A percentile compares a stretch with the other conserved stretches of the same genome.
Evolutionary conservation across 2,113 vertebrate genomes (phyloP).

Genomic region (Pseudopipra pipra): DNA sequence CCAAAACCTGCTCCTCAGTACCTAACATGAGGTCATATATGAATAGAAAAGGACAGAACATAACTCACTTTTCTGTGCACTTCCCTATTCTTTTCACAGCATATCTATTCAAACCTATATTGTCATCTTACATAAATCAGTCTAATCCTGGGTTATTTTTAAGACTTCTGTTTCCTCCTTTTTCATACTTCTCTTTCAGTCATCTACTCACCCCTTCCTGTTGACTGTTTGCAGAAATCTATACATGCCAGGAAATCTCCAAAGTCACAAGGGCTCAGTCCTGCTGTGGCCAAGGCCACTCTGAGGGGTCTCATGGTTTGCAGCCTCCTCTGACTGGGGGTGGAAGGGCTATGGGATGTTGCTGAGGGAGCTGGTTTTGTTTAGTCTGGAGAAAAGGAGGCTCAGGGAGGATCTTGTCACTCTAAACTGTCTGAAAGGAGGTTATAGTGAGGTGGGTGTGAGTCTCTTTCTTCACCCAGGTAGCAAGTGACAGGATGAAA

Average conservation of each 20-base stretch:
- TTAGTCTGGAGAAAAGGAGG: neutral
- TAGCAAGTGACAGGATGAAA: neutral
- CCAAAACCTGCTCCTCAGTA: neutral
- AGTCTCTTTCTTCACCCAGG: neutral
- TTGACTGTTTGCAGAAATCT: neutral
- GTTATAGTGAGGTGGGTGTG: neutral
- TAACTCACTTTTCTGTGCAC: neutral
- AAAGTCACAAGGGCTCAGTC: neutral
- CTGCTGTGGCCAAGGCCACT: neutral
- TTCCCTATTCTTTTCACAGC: neutral
- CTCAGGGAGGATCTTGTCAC: accelerated
- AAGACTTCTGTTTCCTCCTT: neutral
- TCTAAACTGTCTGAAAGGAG: neutral
- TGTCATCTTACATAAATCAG: neutral
- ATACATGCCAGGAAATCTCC: neutral
- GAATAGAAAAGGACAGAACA: neutral
- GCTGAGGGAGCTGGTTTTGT: neutral
- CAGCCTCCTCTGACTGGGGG: neutral
- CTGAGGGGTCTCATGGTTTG: accelerated
- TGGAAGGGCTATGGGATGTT: neutral
- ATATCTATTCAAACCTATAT: neutral
- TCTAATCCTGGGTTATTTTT: neutral
- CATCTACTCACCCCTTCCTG: neutral
- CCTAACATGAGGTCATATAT: neutral
- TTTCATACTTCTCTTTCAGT: neutral